Evolutionary conservation across 2,888 invertebrate species (phyloP), one percentile per base, ranked within the genome.

Genomic region (Mythimna loreyi): DNA sequence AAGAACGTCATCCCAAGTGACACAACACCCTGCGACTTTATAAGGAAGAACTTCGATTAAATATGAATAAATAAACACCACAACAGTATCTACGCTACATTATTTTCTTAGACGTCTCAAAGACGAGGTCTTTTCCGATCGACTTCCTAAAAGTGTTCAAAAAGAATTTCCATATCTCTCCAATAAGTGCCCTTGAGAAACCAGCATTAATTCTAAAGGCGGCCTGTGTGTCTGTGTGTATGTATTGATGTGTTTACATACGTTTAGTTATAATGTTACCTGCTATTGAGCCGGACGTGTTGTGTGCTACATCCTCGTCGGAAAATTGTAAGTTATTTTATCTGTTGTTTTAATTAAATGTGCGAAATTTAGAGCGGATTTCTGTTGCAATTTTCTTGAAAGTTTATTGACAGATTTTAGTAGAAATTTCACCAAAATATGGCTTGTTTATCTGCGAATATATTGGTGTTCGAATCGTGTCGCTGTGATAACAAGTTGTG

Each of bases 251-350:
- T 84, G 84, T 85, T 85, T 85, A 82, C 81, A 79, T 69, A 70
- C 78, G 85, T 84, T 85, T 85, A 85, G 85, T 85, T 78, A 80
- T 73, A 85, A 83, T 77, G 81, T 84, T 85, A 84, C 84, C 85
- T 84, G 81, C 81, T 79, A 67, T 78, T 76, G 81, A 77, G 77
- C 62, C 83, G 75, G 86, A 80, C 85, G 85, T 81, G 85, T 66
- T 72, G 71, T 71, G 75, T 59, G 75, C 33, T 67, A 58, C 68
- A 80, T 72, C 70, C 76, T 76, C 53, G 50, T 58, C 57, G 70
- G 72, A 78, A 64, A 72, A 72, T 30, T 80, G 85, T 84, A 59
- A 85, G 85, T 84, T 71, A 50, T 62, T 63, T 63, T 59, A 79
- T 66, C 52, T 56, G 52, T 25, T 55, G 53, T 64, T 53, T 33